Percentiles rank a stretch among this genome's conserved stretches.
phyloP scores from a whole-genome alignment of 2,113 vertebrate species.

The Oncorhynchus nerka region DNA sequence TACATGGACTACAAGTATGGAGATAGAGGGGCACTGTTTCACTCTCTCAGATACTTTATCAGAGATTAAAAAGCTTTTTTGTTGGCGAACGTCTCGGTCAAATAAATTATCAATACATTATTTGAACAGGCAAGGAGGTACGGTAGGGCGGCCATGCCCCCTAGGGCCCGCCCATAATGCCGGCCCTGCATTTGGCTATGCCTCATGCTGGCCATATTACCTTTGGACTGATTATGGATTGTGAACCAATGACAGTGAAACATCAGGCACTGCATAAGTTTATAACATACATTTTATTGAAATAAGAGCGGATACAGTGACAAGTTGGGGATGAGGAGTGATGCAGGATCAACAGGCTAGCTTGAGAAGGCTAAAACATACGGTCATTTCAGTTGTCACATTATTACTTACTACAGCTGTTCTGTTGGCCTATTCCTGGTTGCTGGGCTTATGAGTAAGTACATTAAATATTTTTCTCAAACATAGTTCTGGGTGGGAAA shows the following conservation, averaged over 20 bases:
- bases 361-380: not conserved
- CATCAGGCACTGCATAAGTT: not conserved
- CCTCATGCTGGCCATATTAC: not conserved
- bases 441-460: not conserved
- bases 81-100: no score
- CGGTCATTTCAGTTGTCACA: constrained; percentile 6
- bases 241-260: not conserved
- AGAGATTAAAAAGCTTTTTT: no score
- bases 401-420: not conserved
- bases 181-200: not conserved
- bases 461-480: not conserved
- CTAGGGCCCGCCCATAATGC: no score
- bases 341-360: constrained; percentile 37
- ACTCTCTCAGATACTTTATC: no score
- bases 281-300: constrained; percentile 49
- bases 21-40: no score
- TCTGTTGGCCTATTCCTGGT: constrained; percentile 21
- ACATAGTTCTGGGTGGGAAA: not conserved
- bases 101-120: no score
- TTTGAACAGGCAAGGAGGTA: no score
- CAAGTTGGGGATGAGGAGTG: constrained; percentile 31
- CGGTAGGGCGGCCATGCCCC: no score
- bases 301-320: constrained; percentile 29
- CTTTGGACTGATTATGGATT: not conserved
- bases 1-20: no score